Conservation (phyloP, 2,888 invertebrate genomes). For the Chironomus riparius region DNA sequence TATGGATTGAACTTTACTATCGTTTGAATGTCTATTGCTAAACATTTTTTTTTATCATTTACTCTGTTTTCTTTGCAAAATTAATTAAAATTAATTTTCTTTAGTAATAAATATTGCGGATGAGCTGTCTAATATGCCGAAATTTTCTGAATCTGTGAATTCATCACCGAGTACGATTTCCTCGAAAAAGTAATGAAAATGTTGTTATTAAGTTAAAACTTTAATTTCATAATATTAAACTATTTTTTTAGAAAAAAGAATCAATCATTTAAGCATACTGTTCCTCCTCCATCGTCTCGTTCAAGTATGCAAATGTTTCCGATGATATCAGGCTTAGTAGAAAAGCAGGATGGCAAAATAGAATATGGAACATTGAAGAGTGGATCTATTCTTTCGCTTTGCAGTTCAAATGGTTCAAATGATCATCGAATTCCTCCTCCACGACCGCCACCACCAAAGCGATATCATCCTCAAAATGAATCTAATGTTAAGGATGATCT, state of each 20-base stretch:
- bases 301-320: slow-evolving; percentile 44
- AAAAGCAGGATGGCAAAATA: slow-evolving; percentile 41
- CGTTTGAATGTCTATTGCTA: background rate
- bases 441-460: slow-evolving; percentile 29
- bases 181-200: background rate
- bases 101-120: slow-evolving; percentile 28
- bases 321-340: slow-evolving; percentile 41
- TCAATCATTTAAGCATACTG: background rate
- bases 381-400: slow-evolving; percentile 59
- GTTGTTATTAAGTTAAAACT: background rate
- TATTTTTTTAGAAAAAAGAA: background rate
- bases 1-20: background rate
- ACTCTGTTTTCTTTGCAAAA: background rate
- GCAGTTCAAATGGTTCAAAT: slow-evolving; percentile 44
- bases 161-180: slow-evolving; percentile 27
- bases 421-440: slow-evolving; percentile 39
- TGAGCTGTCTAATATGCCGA: slow-evolving; percentile 18
- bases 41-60: background rate
- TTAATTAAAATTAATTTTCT: background rate
- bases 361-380: slow-evolving; percentile 69
- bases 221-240: background rate
- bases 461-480: slow-evolving; percentile 31
- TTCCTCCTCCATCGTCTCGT: slow-evolving; percentile 40
- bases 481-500: slow-evolving; percentile 71
- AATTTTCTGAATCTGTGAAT: slow-evolving; percentile 22